Conservation (phyloP, 2,797 vertebrate species). For the Otolemur crassicaudatus region DNA sequence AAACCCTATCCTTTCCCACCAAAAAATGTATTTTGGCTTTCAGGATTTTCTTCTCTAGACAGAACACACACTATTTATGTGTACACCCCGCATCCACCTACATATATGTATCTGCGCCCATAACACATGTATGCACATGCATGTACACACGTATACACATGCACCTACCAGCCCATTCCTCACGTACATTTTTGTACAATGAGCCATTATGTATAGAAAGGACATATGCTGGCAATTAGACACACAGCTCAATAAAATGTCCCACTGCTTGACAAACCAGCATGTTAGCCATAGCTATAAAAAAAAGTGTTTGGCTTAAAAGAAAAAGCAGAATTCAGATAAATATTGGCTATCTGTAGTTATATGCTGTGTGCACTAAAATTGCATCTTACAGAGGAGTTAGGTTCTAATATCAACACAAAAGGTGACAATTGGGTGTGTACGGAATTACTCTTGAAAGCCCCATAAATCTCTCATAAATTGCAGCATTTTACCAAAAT, state of each 20-base stretch:
- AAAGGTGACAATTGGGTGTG: not conserved
- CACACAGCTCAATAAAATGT: not conserved
- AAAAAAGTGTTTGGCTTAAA: not conserved
- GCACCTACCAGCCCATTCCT: not conserved
- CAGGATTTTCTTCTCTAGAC: not conserved
- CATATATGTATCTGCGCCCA: too few relatives aligned
- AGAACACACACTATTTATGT: not conserved
- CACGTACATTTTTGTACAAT: not conserved
- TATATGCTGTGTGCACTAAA: not conserved
- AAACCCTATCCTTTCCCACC: too few relatives aligned
- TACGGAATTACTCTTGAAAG: constrained; percentile 29
- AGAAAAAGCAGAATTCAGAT: not conserved
- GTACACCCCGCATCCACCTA: accelerated
- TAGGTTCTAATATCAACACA: not conserved
- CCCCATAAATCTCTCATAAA: constrained; percentile 1
- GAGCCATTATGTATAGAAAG: not conserved
- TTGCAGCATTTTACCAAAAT: not conserved
- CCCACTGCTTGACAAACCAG: not conserved
- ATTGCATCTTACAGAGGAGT: constrained; percentile 8
- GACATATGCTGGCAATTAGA: not conserved
- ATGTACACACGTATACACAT: too few relatives aligned
- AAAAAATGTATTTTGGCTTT: not conserved
- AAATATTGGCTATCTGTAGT: not conserved
- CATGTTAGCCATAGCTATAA: not conserved
- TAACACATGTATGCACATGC: not conserved